A percentile compares a stretch with the other conserved stretches of the same genome.
Conservation (phyloP, 2,113 vertebrate genomes). For the Mohoua ochrocephala region DNA sequence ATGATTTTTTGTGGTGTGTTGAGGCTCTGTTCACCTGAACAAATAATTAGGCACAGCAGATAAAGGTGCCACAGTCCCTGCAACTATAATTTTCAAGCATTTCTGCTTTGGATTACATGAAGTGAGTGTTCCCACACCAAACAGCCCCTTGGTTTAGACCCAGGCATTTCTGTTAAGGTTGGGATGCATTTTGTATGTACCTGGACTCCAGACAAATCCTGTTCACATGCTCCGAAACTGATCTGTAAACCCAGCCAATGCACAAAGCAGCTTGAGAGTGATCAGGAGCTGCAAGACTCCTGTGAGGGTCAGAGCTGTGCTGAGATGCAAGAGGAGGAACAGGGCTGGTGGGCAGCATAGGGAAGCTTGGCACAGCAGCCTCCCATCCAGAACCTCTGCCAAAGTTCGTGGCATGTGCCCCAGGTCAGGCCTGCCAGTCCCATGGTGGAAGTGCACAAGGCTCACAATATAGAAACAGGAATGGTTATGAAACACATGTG, state of each 20-base stretch:
- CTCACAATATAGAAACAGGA: not conserved
- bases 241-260: not conserved
- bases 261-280: not conserved
- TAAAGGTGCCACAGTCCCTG: not conserved
- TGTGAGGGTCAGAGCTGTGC: not conserved
- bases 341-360: fast-evolving
- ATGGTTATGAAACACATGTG: not conserved
- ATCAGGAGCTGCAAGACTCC: not conserved
- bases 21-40: not conserved
- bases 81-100: fast-evolving
- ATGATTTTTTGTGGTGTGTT: not conserved
- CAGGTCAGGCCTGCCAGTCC: not conserved
- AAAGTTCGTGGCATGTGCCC: not conserved
- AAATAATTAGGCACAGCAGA: not conserved
- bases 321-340: not conserved
- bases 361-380: not conserved
- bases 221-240: fast-evolving
- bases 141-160: not conserved
- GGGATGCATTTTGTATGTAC: fast-evolving
- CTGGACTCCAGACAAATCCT: not conserved
- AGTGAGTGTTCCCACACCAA: not conserved
- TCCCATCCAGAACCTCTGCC: not conserved
- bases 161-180: not conserved
- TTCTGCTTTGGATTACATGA: not conserved
- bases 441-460: not conserved